phyloP scores from a whole-genome alignment of 1,140 invertebrate species.

The Fopius arisanus region DNA sequence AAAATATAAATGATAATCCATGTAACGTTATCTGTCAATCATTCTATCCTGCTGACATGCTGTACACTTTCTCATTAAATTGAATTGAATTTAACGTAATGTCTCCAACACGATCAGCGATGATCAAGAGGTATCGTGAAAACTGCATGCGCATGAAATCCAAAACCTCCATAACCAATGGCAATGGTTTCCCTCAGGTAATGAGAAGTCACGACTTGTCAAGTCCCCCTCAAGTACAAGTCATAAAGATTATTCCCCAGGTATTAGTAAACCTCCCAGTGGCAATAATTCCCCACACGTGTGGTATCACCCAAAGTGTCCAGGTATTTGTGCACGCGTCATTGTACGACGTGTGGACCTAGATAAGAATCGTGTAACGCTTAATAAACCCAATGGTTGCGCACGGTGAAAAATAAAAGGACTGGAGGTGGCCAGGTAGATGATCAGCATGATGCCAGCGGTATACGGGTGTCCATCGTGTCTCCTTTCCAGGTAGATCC shows the following conservation, averaged over 20 bases:
- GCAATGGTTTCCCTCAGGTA: not conserved
- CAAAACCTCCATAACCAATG: not conserved
- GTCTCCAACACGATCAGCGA: too few relatives aligned
- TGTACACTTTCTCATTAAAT: too few relatives aligned
- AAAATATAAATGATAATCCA: too few relatives aligned
- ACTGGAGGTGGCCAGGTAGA: conserved; percentile 17
- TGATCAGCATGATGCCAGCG: conserved; percentile 21
- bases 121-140: too few relatives aligned
- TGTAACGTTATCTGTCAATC: too few relatives aligned
- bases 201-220: conserved; percentile 30
- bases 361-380: conserved; percentile 32
- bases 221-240: conserved; percentile 23
- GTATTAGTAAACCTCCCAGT: conserved; percentile 14
- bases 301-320: not conserved
- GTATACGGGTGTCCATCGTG: not conserved
- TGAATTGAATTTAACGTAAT: too few relatives aligned
- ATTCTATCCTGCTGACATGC: too few relatives aligned
- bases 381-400: conserved; percentile 9
- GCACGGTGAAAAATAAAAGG: not conserved
- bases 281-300: not conserved
- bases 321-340: conserved; percentile 24
- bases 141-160: too few relatives aligned
- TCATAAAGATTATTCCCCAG: conserved; percentile 25
- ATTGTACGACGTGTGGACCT: conserved; percentile 27
- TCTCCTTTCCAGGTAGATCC: conserved; percentile 13